Percentiles rank a stretch among this genome's conserved stretches.
phyloP scores from a whole-genome alignment of 2,888 invertebrate species.

The Seladonia tumulorum region DNA sequence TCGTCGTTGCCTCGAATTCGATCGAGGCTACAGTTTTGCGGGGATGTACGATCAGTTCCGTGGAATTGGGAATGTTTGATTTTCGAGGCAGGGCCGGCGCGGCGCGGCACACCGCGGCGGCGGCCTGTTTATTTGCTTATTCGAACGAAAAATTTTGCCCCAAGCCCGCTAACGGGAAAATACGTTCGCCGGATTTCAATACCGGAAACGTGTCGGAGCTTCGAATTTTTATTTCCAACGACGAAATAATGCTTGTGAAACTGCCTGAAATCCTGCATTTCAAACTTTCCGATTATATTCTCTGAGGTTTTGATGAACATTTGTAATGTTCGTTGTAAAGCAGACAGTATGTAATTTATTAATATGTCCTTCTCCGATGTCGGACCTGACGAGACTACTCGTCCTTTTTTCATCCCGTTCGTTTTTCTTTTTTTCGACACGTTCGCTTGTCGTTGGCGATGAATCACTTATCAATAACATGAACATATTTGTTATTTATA shows the following conservation, averaged over 20 bases:
- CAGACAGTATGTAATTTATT: too few species aligned
- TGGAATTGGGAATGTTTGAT: neutral
- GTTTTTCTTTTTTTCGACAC: too few species aligned
- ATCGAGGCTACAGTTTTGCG: constrained; percentile 13
- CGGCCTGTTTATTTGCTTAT: neutral
- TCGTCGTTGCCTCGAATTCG: constrained; percentile 12
- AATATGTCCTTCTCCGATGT: too few species aligned
- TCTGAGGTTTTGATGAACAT: too few species aligned
- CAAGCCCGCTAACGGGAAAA: neutral
- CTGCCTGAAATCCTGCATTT: neutral
- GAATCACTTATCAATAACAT: too few species aligned
- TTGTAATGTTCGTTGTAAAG: too few species aligned
- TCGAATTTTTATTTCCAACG: neutral
- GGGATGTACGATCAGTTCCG: constrained; percentile 25
- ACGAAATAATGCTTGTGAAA: neutral
- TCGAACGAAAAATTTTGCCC: neutral
- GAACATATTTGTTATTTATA: too few species aligned
- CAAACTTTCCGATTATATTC: neutral
- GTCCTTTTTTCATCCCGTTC: too few species aligned
- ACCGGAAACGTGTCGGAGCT: neutral
- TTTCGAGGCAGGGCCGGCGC: neutral
- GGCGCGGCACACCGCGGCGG: too few species aligned
- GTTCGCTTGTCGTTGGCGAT: too few species aligned
- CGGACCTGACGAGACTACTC: too few species aligned
- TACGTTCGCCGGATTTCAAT: neutral